Conservation (phyloP, 2,888 invertebrate genomes). For the Brachyopa scutellaris region DNA sequence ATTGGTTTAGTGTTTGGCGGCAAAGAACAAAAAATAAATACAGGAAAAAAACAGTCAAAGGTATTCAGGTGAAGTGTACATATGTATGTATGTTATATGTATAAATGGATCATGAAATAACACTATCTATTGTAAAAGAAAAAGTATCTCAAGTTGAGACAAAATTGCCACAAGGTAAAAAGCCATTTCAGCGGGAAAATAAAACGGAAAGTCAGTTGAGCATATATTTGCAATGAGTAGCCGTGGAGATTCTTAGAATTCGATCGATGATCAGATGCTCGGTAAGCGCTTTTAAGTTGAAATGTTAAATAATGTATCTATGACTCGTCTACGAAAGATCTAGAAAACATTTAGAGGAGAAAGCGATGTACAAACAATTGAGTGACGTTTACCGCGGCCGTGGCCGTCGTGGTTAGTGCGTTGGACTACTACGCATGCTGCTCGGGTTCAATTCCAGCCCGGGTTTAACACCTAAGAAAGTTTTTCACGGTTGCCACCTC, state of each 20-base stretch:
- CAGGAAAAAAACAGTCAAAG: constrained; percentile 31
- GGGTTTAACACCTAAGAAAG: too few species aligned
- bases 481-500: too few species aligned
- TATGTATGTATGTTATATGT: constrained; percentile 9
- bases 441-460: too few species aligned
- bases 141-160: constrained; percentile 4
- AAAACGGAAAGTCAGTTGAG: background rate
- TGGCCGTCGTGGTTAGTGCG: too few species aligned
- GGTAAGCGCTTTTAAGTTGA: background rate
- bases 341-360: too few species aligned
- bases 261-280: background rate
- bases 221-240: constrained; percentile 2
- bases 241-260: background rate
- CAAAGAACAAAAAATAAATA: constrained; percentile 48
- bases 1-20: constrained; percentile 18
- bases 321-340: too few species aligned
- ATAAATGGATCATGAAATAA: constrained; percentile 44
- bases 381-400: too few species aligned
- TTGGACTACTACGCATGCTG: too few species aligned
- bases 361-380: too few species aligned
- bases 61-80: constrained; percentile 44
- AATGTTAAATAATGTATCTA: too few species aligned
- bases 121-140: constrained; percentile 38
- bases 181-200: background rate
- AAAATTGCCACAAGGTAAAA: constrained; percentile 6